Conservation (phyloP, 2,888 invertebrate genomes). For the Pseudeuparius sepicola region DNA sequence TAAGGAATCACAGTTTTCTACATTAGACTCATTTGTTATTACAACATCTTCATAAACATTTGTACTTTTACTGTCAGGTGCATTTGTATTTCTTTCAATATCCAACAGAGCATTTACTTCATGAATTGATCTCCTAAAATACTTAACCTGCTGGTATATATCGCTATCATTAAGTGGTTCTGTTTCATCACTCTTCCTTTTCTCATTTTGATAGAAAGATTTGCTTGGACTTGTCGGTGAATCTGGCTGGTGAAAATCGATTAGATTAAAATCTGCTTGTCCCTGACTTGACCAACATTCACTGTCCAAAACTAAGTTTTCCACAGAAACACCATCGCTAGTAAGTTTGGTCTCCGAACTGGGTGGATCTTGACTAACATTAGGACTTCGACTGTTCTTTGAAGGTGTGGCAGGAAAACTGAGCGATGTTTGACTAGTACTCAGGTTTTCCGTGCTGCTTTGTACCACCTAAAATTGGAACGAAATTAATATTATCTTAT, state of each 20-base stretch:
- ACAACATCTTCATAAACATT: slow-evolving; percentile 17
- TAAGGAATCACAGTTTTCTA: slow-evolving; percentile 31
- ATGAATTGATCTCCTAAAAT: slow-evolving; percentile 61
- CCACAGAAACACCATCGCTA: slow-evolving; percentile 23
- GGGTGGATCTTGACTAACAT: slow-evolving; percentile 36
- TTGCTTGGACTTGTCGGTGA: slow-evolving; percentile 18
- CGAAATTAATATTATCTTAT: too few species aligned
- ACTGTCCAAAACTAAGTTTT: slow-evolving; percentile 21
- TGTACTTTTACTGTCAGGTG: slow-evolving; percentile 4
- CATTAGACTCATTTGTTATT: slow-evolving; percentile 16
- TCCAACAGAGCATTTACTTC: slow-evolving; percentile 57
- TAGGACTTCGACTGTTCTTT: slow-evolving; percentile 33
- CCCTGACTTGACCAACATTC: slow-evolving; percentile 22
- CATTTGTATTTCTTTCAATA: slow-evolving; percentile 23
- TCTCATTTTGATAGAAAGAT: slow-evolving; percentile 28
- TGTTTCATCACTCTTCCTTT: slow-evolving; percentile 34
- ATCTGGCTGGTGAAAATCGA: slow-evolving; percentile 32
- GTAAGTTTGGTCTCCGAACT: slow-evolving; percentile 27
- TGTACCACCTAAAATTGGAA: too few species aligned
- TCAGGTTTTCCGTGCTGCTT: slow-evolving; percentile 35
- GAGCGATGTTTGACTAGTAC: slow-evolving; percentile 39
- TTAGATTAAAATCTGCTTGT: slow-evolving; percentile 28
- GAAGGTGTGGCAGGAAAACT: slow-evolving; percentile 34
- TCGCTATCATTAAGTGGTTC: slow-evolving; percentile 36
- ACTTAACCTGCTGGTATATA: slow-evolving; percentile 68